Base-by-base conservation (phyloP, 2,888 invertebrate species). In the Apantesis nais region DNA sequence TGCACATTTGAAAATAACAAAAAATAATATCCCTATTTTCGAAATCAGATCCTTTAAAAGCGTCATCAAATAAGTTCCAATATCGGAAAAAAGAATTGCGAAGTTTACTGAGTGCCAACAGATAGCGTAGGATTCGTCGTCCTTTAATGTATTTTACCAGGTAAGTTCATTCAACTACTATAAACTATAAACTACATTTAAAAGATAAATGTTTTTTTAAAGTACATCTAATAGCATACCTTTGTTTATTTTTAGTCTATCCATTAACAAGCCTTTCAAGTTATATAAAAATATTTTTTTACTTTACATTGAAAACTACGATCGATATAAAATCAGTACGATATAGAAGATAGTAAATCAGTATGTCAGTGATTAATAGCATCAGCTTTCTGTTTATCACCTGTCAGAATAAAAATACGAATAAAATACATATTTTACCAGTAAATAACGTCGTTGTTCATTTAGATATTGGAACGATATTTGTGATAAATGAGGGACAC, bases 81-180 rank as follows among this genome's bases (percentile, higher is more conserved):
- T 79, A 78, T 76, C 70, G 78, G 75, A 52, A 73, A 76, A 78
- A 78, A 80, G 72, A 76, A 79, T 74, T 74, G 74, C 76, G 68
- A 88, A 90, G 86, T 89, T 90, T 85, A 79, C 83, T 73, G 83
- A 88, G 90, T 90, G 91, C 85, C 84, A 83, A 83, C 78, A 81
- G 82, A 84, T 83, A 83, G 83, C 82, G 83, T 80, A 88, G 86
- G 88, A 86, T 86, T 85, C 86, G 81, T 81, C 78, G 79, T 84
- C 84, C 83, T 86, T 85, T 80, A 82, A 86, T 84, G 83, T 84
- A 81, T 86, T 81, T 81, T 82, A 85, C 85, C 78, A 88, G 92
- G 93, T 93, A 88, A 92, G 92, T 91, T 91, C 87, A 70, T 83
- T n/a, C n/a, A 83, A 83, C 79, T 76, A 82, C 73, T 69, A 66